Percentiles rank a stretch among this genome's conserved stretches.
These are phyloP conservation scores for Pseudorhiza aurosa DNA, from an alignment of 30 jellyfish, hydroid and myxozoan genomes.

Conservation along the genomic window DNA sequence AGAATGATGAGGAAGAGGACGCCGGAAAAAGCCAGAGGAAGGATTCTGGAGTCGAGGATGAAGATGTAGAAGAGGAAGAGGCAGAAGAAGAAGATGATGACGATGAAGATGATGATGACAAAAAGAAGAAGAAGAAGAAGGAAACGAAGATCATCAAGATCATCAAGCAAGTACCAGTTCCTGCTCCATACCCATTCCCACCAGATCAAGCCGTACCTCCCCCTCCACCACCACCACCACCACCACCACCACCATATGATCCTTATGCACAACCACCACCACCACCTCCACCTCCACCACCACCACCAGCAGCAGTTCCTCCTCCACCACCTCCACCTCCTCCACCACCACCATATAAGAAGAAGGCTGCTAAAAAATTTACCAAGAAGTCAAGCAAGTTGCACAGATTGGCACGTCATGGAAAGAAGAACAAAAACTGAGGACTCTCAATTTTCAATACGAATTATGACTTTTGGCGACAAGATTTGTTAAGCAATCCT, in stretches of 20 bases:
- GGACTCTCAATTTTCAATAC: too few species aligned
- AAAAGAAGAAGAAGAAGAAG: conserved; percentile 46
- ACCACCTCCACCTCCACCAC: conserved; percentile 70
- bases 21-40: conserved; percentile 34
- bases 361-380: conserved; percentile 61
- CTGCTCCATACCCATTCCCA: conserved; percentile 44
- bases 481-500: too few species aligned
- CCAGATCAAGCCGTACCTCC: conserved; percentile 54
- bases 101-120: conserved; percentile 56
- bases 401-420: conserved; percentile 34
- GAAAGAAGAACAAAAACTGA: conserved; percentile 35
- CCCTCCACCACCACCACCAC: conserved; percentile 73
- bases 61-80: conserved; percentile 39
- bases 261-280: conserved; percentile 70
- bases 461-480: too few species aligned
- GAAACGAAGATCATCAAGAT: background rate
- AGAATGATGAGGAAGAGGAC: conserved; percentile 39
- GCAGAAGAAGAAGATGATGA: conserved; percentile 62
- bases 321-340: conserved; percentile 73
- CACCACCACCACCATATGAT: conserved; percentile 62
- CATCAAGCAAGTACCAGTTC: conserved; percentile 45
- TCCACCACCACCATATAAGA: conserved; percentile 52
- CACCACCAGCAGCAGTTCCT: conserved; percentile 79
- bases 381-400: conserved; percentile 26
- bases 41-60: conserved; percentile 27